These are phyloP conservation scores for Melolontha melolontha DNA, from an alignment of 2,888 invertebrate species.

Conservation along the genomic window DNA sequence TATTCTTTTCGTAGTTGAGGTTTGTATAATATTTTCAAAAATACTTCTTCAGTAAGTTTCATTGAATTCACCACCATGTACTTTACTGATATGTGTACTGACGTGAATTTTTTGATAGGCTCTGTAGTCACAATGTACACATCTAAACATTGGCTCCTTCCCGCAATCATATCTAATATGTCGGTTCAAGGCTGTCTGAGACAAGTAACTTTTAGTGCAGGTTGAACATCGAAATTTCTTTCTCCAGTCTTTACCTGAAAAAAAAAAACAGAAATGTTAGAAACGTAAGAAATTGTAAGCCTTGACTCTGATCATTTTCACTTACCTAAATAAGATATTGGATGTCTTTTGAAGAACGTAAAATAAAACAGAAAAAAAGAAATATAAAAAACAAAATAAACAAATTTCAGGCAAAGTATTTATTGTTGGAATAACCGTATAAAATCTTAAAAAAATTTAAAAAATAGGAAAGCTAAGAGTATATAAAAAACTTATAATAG, in stretches of 20 bases:
- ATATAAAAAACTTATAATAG: conserved; percentile 20
- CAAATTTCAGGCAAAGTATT: background rate
- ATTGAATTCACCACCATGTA: background rate
- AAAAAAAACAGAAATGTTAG: background rate
- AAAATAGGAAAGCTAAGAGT: conserved; percentile 24
- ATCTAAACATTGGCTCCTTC: conserved; percentile 62
- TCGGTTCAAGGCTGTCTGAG: conserved; percentile 76
- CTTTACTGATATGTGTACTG: conserved; percentile 7
- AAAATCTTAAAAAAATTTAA: conserved; percentile 16
- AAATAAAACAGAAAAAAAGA: no score
- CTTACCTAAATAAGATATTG: no score
- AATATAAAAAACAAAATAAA: no score
- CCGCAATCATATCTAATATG: conserved; percentile 61
- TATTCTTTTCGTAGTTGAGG: background rate
- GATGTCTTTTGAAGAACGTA: no score
- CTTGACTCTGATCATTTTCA: no score
- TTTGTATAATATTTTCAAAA: background rate
- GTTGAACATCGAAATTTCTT: conserved; percentile 4
- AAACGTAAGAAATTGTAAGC: no score
- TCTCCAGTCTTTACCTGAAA: background rate
- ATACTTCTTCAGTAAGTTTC: background rate
- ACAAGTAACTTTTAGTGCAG: conserved; percentile 68
- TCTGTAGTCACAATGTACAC: conserved; percentile 50
- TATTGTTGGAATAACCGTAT: conserved; percentile 24
- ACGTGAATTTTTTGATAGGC: conserved; percentile 25